Base-by-base conservation (phyloP, 2,888 invertebrate genomes). In the Trissonchulus latispiculum region DNA sequence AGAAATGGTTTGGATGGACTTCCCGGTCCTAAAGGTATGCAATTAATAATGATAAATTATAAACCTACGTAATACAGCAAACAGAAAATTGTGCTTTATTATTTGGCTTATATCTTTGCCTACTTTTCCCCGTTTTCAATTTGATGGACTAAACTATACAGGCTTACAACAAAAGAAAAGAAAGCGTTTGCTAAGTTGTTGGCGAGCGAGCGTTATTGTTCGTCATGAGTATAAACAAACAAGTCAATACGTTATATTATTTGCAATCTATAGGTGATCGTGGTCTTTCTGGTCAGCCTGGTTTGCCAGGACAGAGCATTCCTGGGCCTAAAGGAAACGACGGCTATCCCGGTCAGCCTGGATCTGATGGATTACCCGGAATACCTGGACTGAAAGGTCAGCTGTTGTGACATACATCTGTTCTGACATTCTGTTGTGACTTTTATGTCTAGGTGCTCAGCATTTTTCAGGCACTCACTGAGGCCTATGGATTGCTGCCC, bases 211-310 rank as follows among this genome's bases (percentile, higher is more conserved):
- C n/a, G 68, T 48, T 72, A 67, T 28, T 71, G 18, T 59, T 59
- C n/a, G n/a, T 59, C 18, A 59, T n/a, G 59, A 59, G n/a, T 59
- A 59, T 59, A 59, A 59, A 23, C 59, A 59, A 59, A 59, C 59
- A n/a, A 18, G 59, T 23, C 59, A 59, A n/a, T 59, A 18, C 18
- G 59, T 59, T 18, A 59, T 23, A 23, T 59, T n/a, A 18, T 59
- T 59, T 59, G 59, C 18, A 59, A 59, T 59, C 18, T 59, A 29
- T 23, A 64, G 66, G 69, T 76, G 85, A 86, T 35, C 87, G 86
- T 70, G 93, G 93, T 48, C 81, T 84, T 2, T 85, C 87, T 72
- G 90, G 92, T 92, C 83, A 89, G 91, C 76, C 78, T 32, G 81
- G 81, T 70, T 37, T 77, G 31, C 74, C 75, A 67, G 80, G 69